Evolutionary conservation across 2,888 invertebrate genomes (phyloP), one percentile per base, ranked within the genome.

Genomic region (Celastrina argiolus): DNA sequence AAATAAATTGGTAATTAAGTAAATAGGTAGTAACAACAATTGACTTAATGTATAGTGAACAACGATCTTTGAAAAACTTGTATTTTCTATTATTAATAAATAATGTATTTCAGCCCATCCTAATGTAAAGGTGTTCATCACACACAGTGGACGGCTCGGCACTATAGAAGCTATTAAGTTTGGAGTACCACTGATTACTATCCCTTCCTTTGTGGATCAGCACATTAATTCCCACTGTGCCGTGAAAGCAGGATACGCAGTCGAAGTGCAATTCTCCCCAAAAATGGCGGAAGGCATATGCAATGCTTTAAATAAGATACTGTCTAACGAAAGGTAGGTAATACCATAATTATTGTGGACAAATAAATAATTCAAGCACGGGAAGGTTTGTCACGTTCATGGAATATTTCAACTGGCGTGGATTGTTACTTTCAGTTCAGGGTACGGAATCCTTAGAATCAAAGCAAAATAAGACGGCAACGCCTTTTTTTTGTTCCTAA

Each of bases 111-210:
- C 59, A 59, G 59, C 34, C 12, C 59, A 59, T 6, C 59, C 59
- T 12, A 59, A 59, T 12, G 34, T 59, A n/a, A 59, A 59, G 34
- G 59, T 31, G 8, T 59, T 59, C 36, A 59, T 59, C 34, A 59
- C 59, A 31, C 59, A 59, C 59, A 36, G 59, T 18, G 59, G 59
- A 8, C 36, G 36, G 5, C 59, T 59, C 16, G 28, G 59, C 18
- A 59, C 59, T 6, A 59, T 59, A 36, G 59, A 59, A 18, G 59
- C 59, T 2, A 28, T 59, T 12, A 59, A 59, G 59, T 59, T 59
- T 34, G 59, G 59, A 6, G 59, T 59, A 5, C 59, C 59, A 2
- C 59, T 59, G 36, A 31, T 59, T 3, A 36, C 59, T 7, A 18
- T 59, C 18, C 59, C 59, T 12, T 31, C 34, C 8, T 59, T 59